Evolutionary conservation across 2,888 invertebrate species (phyloP).

Genomic region (Drosophila robusta): DNA sequence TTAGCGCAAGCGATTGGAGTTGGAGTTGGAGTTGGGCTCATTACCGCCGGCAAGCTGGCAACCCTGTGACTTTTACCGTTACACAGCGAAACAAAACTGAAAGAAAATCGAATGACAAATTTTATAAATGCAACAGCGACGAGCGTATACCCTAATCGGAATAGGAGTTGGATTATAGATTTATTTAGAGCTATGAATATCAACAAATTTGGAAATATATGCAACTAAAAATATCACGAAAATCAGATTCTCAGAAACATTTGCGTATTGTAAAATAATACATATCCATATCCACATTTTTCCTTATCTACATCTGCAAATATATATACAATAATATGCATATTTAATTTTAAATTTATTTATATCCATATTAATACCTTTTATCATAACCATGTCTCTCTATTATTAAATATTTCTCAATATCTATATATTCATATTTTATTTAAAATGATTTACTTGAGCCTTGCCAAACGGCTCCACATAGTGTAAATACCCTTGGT

Average conservation of each 20-base stretch:
- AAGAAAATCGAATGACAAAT: slow-evolving; percentile 40
- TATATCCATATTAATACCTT: not conserved
- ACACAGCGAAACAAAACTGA: slow-evolving; percentile 40
- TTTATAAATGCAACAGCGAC: not conserved
- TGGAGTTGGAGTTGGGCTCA: slow-evolving; percentile 46
- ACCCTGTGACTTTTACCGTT: slow-evolving; percentile 52
- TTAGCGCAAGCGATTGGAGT: slow-evolving; percentile 1
- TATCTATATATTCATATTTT: too few relatives aligned
- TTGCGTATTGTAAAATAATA: too few relatives aligned
- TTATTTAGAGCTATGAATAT: not conserved
- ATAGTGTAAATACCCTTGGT: slow-evolving; percentile 1
- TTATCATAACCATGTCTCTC: not conserved
- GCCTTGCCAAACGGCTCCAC: not conserved
- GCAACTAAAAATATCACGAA: not conserved
- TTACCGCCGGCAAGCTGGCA: slow-evolving; percentile 52
- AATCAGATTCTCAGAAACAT: too few relatives aligned
- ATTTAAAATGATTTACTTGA: too few relatives aligned
- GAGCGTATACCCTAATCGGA: slow-evolving; percentile 8
- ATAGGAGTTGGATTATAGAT: too few relatives aligned
- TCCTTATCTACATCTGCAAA: too few relatives aligned
- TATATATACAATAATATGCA: too few relatives aligned
- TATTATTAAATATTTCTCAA: too few relatives aligned
- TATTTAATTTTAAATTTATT: not conserved
- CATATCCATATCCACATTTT: not conserved
- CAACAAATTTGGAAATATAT: not conserved